Conservation (phyloP, 2,113 vertebrate genomes). For the Symphodus melops region DNA sequence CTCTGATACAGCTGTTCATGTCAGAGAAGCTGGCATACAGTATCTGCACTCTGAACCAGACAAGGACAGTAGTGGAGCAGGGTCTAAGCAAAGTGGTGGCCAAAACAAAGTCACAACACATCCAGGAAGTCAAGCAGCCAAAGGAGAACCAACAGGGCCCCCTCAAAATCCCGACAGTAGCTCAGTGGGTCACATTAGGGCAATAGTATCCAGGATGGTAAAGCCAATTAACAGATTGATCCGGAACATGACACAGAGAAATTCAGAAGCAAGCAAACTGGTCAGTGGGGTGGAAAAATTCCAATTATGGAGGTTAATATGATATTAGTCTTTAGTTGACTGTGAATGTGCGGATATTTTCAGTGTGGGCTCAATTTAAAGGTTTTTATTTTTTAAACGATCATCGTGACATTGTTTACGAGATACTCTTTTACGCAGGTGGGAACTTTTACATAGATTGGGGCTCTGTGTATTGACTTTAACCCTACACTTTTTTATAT, state of each 20-base stretch:
- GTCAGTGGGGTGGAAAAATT: background rate
- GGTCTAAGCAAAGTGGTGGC: background rate
- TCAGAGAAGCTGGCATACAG: background rate
- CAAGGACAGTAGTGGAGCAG: background rate
- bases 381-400: background rate
- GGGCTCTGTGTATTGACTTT: no score
- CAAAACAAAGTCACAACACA: background rate
- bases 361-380: background rate
- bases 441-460: no score
- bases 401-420: background rate
- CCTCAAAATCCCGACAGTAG: background rate
- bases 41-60: background rate
- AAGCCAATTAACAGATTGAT: slow-evolving; percentile 3
- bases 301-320: background rate
- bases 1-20: background rate
- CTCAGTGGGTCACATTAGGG: background rate
- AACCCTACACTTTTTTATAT: no score
- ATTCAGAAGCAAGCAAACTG: background rate
- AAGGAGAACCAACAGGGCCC: background rate
- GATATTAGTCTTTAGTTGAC: background rate
- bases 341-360: background rate
- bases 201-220: background rate
- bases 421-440: background rate
- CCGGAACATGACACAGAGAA: background rate
- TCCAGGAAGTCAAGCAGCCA: background rate